phyloP scores from a whole-genome alignment of 1,140 invertebrate species.

The Drosophila littoralis region DNA sequence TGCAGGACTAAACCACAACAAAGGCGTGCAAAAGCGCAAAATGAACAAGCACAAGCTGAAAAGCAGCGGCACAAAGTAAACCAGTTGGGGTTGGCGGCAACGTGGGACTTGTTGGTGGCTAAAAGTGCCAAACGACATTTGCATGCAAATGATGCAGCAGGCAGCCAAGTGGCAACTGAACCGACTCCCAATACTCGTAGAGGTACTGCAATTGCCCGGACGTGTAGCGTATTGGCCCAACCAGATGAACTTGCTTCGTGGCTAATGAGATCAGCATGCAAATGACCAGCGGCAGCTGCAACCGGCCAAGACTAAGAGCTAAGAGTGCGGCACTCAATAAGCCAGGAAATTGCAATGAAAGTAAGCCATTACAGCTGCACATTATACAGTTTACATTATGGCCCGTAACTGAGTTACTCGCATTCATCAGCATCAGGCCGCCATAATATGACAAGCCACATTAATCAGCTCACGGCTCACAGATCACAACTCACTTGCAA shows the following conservation, averaged over 20 bases:
- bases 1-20: constrained; percentile 72
- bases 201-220: constrained; percentile 32
- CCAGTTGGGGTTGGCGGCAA: neutral
- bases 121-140: constrained; percentile 77
- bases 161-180: constrained; percentile 25
- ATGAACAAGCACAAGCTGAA: constrained; percentile 55
- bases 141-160: constrained; percentile 82
- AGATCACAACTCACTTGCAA: constrained; percentile 30
- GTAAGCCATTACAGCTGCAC: constrained; percentile 63
- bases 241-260: constrained; percentile 76
- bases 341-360: constrained; percentile 78
- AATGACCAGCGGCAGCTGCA: constrained; percentile 42
- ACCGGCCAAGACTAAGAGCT: constrained; percentile 37
- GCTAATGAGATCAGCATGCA: constrained; percentile 80
- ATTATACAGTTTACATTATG: constrained; percentile 44
- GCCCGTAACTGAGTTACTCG: constrained; percentile 46
- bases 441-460: constrained; percentile 71
- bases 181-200: constrained; percentile 21
- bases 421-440: constrained; percentile 58
- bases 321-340: constrained; percentile 25
- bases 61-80: constrained; percentile 27
- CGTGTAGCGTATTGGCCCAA: constrained; percentile 24
- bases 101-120: constrained; percentile 24
- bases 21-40: constrained; percentile 73
- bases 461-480: constrained; percentile 61